Base-by-base conservation (phyloP, 2,797 vertebrate genomes). In the Dryobates pubescens region DNA sequence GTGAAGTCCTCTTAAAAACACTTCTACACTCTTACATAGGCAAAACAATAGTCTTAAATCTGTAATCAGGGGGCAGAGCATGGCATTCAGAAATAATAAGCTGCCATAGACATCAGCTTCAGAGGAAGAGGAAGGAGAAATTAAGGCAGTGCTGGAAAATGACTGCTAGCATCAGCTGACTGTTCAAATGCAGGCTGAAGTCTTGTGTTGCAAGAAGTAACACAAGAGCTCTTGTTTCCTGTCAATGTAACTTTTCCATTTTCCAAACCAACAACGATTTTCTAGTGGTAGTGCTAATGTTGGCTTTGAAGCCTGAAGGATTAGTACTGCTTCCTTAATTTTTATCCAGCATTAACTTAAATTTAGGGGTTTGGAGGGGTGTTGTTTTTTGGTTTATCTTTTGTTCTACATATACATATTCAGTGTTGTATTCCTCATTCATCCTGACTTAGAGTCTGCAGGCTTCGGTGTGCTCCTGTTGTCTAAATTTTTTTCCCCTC, bases 161-260 rank as follows among this genome's bases (percentile, higher is more conserved):
- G 77, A 53, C 47, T 92, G 82, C 85, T 88, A 64, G 73, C 47
- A 32, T 94, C 94, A 95, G 85, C 91, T 96, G 95, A 96, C 92
- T 58, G 5, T 77, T 86, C 29, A 49, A 43, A 78, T 53, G 59
- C 70, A 43, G 17, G 47, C 70, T 91, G 76, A 45, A 83, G 79
- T 86, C 87, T 83, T 80, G 34, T 95, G 94, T 95, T 93, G 92
- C 92, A 93, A 95, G 16, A 81, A 81, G 38, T 56, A 77, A 69
- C 83, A 84, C 56, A 58, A 90, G 89, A 29, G 61, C 82, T 88
- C 41, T 14, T 4, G 43, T 65, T 94, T 95, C 82, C 91, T 91
- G 56, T 92, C 80, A 92, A 27, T 47, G 47, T 61, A 83, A 24
- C 49, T 57, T 89, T 93, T 75, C 70, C 27, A 5, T 88, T 89